Percentiles rank a stretch among this genome's conserved stretches.
Evolutionary conservation across 2,888 invertebrate species (phyloP).

Genomic region (Watsonalla cultraria): DNA sequence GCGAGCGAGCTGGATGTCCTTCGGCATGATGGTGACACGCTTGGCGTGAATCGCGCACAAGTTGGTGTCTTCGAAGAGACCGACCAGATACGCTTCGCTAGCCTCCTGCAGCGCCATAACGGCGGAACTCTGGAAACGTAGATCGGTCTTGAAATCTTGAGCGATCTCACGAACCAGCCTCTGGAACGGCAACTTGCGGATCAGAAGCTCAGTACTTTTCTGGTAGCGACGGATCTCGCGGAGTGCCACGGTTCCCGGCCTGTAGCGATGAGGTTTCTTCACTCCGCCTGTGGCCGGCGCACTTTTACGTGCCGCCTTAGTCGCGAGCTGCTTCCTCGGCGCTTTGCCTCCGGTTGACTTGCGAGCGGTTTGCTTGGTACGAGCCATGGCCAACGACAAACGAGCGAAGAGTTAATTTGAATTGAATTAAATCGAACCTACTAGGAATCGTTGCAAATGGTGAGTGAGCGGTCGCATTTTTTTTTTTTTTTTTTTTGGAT

Average conservation of each 20-base stretch:
- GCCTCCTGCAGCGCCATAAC: slow-evolving; percentile 79
- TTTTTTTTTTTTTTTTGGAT: no score
- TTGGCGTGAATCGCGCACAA: slow-evolving; percentile 45
- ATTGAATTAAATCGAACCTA: no score
- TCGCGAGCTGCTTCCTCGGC: slow-evolving; percentile 90
- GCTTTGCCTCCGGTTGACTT: slow-evolving; percentile 81
- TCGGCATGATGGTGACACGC: slow-evolving; percentile 90
- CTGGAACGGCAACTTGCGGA: slow-evolving; percentile 80
- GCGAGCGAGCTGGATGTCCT: slow-evolving; percentile 82
- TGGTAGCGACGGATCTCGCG: slow-evolving; percentile 91
- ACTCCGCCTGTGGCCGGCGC: slow-evolving; percentile 87
- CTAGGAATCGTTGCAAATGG: no score
- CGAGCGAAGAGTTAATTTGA: neutral
- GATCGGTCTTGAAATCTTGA: slow-evolving; percentile 53
- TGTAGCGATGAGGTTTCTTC: no score
- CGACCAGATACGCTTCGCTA: slow-evolving; percentile 89
- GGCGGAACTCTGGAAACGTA: no score
- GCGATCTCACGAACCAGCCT: slow-evolving; percentile 94
- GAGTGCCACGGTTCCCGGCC: no score
- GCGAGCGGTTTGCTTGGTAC: slow-evolving; percentile 91
- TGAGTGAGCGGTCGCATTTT: no score
- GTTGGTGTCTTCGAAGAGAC: slow-evolving; percentile 58
- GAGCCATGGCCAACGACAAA: slow-evolving; percentile 40
- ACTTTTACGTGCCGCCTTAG: slow-evolving; percentile 89
- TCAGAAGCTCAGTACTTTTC: slow-evolving; percentile 89